phyloP scores from a whole-genome alignment of 2,888 invertebrate species.

The Drosophila buzzatii region DNA sequence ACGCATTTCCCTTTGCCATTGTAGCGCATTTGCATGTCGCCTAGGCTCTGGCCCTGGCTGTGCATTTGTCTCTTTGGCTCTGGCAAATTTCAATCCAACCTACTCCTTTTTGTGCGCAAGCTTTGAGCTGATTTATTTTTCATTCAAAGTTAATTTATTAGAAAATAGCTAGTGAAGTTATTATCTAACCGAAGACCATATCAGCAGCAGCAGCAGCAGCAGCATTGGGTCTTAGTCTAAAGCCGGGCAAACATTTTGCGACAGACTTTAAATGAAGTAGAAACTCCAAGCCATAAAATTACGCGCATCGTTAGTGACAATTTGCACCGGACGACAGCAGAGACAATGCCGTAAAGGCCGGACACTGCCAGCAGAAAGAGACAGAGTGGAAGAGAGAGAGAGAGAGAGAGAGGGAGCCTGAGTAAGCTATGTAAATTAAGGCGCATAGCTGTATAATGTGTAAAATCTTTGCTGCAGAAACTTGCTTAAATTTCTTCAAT shows the following conservation, averaged over 20 bases:
- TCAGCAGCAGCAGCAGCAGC: conserved; percentile 39
- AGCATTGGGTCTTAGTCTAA: conserved; percentile 61
- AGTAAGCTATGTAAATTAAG: conserved; percentile 67
- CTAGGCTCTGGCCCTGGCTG: neutral
- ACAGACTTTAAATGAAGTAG: conserved; percentile 77
- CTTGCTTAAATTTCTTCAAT: conserved; percentile 69
- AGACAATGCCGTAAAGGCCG: conserved; percentile 49
- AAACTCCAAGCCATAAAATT: conserved; percentile 81
- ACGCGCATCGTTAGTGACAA: conserved; percentile 83
- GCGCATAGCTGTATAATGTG: conserved; percentile 58
- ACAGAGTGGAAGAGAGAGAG: neutral
- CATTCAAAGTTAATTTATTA: conserved; percentile 80
- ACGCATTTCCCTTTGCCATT: neutral
- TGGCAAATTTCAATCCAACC: conserved; percentile 1
- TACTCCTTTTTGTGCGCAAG: conserved; percentile 43
- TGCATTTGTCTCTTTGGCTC: neutral
- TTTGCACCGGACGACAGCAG: conserved; percentile 71
- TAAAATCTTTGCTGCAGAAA: conserved; percentile 58
- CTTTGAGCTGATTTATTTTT: conserved; percentile 71
- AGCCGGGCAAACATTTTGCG: conserved; percentile 60
- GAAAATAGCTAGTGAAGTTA: conserved; percentile 77
- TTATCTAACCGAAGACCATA: conserved; percentile 72
- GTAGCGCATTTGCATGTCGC: conserved; percentile 38
- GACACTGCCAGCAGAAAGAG: conserved; percentile 27
- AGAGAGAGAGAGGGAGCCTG: conserved; percentile 7